A percentile compares a stretch with the other conserved stretches of the same genome.
Evolutionary conservation across 2,797 vertebrate species (phyloP).

Genomic region (Nyctalus aviator): DNA sequence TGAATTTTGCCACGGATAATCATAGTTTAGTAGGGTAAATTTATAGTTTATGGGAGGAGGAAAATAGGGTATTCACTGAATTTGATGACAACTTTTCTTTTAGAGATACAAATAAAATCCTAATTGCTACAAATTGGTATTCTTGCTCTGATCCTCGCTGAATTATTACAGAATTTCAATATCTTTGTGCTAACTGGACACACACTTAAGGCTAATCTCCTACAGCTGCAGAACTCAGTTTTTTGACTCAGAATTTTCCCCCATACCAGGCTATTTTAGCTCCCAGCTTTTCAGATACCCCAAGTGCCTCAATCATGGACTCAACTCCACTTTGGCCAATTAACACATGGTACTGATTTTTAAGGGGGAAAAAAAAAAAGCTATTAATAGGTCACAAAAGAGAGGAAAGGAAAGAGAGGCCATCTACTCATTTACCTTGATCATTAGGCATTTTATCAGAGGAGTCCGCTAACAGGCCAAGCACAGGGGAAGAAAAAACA

Average conservation of each 20-base stretch:
- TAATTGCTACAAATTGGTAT: background rate
- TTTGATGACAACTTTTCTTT: conserved; percentile 51
- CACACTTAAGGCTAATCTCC: background rate
- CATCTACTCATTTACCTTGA: conserved; percentile 95
- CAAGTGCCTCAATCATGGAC: conserved; percentile 60
- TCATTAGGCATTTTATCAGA: conserved; percentile 99
- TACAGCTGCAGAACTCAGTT: conserved; percentile 29
- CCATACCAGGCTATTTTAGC: background rate
- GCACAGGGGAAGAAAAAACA: conserved; percentile 92
- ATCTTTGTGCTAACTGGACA: background rate
- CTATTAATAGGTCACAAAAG: conserved; percentile 76
- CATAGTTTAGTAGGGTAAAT: background rate
- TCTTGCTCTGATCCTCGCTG: background rate
- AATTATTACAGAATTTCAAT: conserved; percentile 42
- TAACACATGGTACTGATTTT: conserved; percentile 68
- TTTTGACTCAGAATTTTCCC: background rate
- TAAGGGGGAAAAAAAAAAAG: conserved; percentile 42
- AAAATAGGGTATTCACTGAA: background rate
- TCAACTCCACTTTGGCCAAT: conserved; percentile 68
- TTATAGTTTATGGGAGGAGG: background rate
- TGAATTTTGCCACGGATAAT: background rate
- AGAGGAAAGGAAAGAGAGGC: conserved; percentile 80
- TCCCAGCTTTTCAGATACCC: conserved; percentile 69
- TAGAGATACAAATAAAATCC: conserved; percentile 60
- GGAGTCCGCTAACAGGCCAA: conserved; percentile 97